Percentiles rank a stretch among this genome's conserved stretches.
phyloP scores from a whole-genome alignment of 2,797 vertebrate species.

The Sternotherus odoratus region DNA sequence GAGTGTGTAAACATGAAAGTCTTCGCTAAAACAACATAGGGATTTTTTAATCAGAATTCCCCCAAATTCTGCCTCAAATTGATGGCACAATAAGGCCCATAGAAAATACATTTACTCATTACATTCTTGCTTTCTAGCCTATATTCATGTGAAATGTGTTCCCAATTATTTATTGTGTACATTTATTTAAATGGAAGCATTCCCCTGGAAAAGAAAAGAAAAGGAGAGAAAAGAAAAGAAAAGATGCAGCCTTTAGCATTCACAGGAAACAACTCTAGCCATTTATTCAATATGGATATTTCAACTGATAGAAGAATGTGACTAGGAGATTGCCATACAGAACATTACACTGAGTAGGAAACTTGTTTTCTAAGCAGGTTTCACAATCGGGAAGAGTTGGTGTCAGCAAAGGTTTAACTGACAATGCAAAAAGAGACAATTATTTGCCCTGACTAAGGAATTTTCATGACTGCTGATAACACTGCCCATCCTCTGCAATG shows the following conservation, averaged over 20 bases:
- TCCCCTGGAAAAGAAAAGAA: not conserved
- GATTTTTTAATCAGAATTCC: not conserved
- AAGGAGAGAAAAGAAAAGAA: not conserved
- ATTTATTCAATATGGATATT: not conserved
- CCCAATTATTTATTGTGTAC: not conserved
- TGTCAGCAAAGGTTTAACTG: slow-evolving; percentile 56
- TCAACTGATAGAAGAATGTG: not conserved
- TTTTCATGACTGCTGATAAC: slow-evolving; percentile 32
- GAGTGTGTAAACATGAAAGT: not conserved
- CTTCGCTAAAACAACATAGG: not conserved
- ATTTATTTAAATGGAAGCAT: not conserved
- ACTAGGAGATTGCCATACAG: not conserved
- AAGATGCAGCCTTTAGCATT: not conserved
- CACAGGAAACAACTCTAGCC: not conserved
- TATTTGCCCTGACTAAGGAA: slow-evolving; percentile 52
- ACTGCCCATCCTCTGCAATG: not conserved
- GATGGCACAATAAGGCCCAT: not conserved
- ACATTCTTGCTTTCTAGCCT: not conserved
- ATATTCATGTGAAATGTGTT: not conserved
- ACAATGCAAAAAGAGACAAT: slow-evolving; percentile 40
- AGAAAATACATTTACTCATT: not conserved
- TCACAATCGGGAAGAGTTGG: slow-evolving; percentile 62
- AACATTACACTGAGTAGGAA: slow-evolving; percentile 1
- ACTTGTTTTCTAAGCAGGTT: slow-evolving; percentile 10
- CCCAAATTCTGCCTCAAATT: not conserved